phyloP scores from a whole-genome alignment of 2,797 vertebrate genomes.

The Mionectes olivaceus region DNA sequence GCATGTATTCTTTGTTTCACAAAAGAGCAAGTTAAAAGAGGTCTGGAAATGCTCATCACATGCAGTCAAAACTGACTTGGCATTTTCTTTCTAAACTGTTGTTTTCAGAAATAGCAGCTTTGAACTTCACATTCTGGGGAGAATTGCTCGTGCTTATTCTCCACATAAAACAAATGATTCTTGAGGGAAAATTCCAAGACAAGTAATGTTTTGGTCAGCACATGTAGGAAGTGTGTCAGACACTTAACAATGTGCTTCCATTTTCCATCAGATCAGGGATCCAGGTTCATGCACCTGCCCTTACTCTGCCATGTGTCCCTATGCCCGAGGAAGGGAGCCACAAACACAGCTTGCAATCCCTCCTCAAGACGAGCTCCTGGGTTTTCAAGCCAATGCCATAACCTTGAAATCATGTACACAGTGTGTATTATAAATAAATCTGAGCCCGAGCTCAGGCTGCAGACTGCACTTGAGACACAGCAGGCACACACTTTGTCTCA shows the following conservation, averaged over 20 bases:
- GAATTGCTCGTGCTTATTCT: slow-evolving; percentile 19
- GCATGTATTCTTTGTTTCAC: not conserved
- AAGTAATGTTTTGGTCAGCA: not conserved
- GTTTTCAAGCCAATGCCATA: not conserved
- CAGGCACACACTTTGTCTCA: not conserved
- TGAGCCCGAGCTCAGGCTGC: not conserved
- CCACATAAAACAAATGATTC: not conserved
- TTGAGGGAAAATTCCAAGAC: slow-evolving; percentile 15
- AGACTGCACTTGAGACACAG: not conserved
- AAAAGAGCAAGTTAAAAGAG: slow-evolving; percentile 17
- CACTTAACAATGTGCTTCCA: not conserved
- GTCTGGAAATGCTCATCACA: not conserved
- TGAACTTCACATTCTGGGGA: slow-evolving; percentile 45
- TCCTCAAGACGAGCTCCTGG: not conserved
- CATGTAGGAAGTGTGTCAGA: not conserved
- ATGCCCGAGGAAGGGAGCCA: not conserved
- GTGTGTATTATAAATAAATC: slow-evolving; percentile 4
- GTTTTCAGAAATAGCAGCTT: slow-evolving; percentile 25
- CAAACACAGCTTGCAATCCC: not conserved
- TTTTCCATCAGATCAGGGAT: not conserved
- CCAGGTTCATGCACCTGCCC: not conserved
- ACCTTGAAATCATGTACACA: not conserved
- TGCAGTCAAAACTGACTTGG: not conserved
- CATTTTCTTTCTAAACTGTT: slow-evolving; percentile 16
- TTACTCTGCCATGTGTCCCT: not conserved